These are phyloP conservation scores for Mamestra brassicae DNA, from an alignment of 2,888 invertebrate species.

Conservation along the genomic window DNA sequence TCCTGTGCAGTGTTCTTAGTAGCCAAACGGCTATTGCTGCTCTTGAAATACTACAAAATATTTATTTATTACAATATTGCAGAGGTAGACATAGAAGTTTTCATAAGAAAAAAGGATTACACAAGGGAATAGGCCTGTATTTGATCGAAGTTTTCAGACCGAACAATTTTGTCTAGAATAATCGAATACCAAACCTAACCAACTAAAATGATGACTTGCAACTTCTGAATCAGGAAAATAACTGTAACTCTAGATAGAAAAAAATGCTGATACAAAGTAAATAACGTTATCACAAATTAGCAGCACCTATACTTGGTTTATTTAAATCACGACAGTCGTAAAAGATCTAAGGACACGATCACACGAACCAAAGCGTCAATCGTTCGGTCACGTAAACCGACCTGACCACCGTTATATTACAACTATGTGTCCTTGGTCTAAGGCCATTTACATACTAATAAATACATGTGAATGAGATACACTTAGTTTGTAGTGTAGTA, in stretches of 20 bases:
- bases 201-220: not conserved
- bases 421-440: constrained; percentile 46
- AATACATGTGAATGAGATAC: constrained; percentile 21
- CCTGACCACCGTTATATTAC: constrained; percentile 49
- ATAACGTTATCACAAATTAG: constrained; percentile 24
- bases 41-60: not conserved
- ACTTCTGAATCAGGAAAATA: not conserved
- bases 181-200: not conserved
- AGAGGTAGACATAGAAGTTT: not conserved
- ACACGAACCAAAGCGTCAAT: constrained; percentile 41
- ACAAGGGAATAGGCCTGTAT: not conserved
- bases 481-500: not conserved
- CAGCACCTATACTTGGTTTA: not conserved
- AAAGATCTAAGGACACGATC: constrained; percentile 17
- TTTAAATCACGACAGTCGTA: constrained; percentile 8
- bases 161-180: not conserved
- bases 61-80: no score
- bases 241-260: not conserved
- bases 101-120: not conserved
- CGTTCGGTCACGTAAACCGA: constrained; percentile 50
- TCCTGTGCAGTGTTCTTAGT: not conserved
- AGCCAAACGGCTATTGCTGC: not conserved
- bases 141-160: not conserved
- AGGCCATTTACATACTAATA: constrained; percentile 47
- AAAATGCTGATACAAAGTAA: constrained; percentile 3